phyloP scores from a whole-genome alignment of 37 sponge, comb jelly and placozoan species.

The Ianthella basta region DNA sequence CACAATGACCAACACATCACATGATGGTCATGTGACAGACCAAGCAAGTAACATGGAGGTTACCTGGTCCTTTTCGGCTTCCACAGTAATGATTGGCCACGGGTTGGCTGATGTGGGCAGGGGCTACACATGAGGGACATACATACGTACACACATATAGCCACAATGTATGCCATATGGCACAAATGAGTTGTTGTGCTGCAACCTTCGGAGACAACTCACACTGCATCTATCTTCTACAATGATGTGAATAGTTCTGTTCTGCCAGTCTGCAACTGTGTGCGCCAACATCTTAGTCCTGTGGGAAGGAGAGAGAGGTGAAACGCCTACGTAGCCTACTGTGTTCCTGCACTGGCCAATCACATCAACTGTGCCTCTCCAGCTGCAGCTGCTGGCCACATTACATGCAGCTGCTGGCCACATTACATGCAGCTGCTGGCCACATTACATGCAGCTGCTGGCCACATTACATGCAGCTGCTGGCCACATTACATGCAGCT shows the following conservation, averaged over 20 bases:
- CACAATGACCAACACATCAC: not conserved
- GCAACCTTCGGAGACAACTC: too few species aligned
- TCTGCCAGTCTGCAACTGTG: constrained; percentile 72
- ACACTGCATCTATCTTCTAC: constrained; percentile 75
- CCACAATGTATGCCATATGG: too few species aligned
- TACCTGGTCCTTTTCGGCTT: constrained; percentile 20
- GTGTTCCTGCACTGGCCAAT: too few species aligned
- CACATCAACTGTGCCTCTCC: too few species aligned
- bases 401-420: not conserved
- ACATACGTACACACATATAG: too few species aligned
- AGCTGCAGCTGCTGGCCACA: too few species aligned
- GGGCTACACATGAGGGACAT: not conserved
- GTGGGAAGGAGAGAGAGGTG: not conserved
- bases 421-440: not conserved
- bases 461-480: not conserved
- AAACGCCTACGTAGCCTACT: too few species aligned
- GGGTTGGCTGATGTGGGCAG: not conserved
- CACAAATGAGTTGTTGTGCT: too few species aligned
- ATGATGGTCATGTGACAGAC: not conserved
- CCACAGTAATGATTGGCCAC: constrained; percentile 23
- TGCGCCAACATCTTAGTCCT: constrained; percentile 69
- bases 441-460: too few species aligned
- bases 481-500: too few species aligned
- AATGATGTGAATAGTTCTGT: constrained; percentile 49
- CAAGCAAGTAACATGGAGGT: not conserved